Evolutionary conservation across 2,113 vertebrate genomes (phyloP).

Genomic region (Nesospiza acunhae): DNA sequence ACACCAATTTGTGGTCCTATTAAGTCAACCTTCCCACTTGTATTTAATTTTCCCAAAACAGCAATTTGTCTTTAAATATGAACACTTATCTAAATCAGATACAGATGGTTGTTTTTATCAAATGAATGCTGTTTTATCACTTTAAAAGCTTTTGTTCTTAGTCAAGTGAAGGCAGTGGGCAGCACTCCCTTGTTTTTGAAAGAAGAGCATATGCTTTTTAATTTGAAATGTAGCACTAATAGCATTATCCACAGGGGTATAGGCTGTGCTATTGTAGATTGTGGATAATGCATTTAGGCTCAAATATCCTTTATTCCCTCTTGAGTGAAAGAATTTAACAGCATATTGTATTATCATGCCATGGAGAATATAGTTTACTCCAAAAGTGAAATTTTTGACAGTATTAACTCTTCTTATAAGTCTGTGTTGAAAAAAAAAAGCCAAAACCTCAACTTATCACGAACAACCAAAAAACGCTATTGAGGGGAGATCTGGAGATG

Average conservation of each 20-base stretch:
- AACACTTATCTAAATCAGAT: conserved; percentile 73
- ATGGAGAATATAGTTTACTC: conserved; percentile 57
- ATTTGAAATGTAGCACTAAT: conserved; percentile 79
- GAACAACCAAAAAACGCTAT: background rate
- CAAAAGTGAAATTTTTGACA: conserved; percentile 63
- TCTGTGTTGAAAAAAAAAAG: background rate
- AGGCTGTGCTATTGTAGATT: conserved; percentile 65
- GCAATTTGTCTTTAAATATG: conserved; percentile 53
- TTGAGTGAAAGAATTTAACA: conserved; percentile 67
- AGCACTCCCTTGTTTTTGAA: conserved; percentile 57
- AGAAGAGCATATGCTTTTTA: conserved; percentile 77
- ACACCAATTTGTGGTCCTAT: background rate
- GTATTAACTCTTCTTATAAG: conserved; percentile 37
- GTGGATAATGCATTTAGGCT: conserved; percentile 74
- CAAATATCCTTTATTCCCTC: conserved; percentile 72
- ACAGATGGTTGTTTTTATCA: conserved; percentile 76
- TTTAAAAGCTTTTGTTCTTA: conserved; percentile 80
- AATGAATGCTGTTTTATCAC: conserved; percentile 71
- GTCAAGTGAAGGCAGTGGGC: conserved; percentile 73
- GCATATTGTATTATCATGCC: conserved; percentile 60
- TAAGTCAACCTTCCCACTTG: background rate
- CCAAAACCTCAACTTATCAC: background rate
- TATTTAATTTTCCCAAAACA: conserved; percentile 60
- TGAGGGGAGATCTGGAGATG: background rate
- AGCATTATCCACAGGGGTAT: conserved; percentile 72